Conservation (phyloP, 2,797 vertebrate species). For the Neosilurus mollespiculum region DNA sequence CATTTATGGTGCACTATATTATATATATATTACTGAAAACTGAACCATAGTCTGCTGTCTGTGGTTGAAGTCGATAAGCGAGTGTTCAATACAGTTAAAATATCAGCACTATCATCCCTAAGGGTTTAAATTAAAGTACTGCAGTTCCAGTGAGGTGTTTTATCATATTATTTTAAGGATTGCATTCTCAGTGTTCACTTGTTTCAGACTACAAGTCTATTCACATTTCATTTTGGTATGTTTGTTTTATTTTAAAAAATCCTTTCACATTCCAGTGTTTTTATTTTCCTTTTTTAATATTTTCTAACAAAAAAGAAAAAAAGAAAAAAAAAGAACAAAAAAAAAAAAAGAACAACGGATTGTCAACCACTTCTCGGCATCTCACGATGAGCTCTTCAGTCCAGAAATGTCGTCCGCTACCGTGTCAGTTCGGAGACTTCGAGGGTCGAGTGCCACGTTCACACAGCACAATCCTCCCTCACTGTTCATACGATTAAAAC, state of each 20-base stretch:
- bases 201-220: neutral
- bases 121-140: neutral
- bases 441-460: neutral
- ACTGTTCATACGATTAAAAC: conserved; percentile 30
- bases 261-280: conserved; percentile 79
- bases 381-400: conserved; percentile 46
- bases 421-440: conserved; percentile 1
- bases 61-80: neutral
- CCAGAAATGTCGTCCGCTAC: conserved; percentile 12
- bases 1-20: neutral
- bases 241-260: conserved; percentile 57
- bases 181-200: neutral
- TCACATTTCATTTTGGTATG: conserved; percentile 28
- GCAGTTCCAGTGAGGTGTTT: neutral
- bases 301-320: conserved; percentile 62
- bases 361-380: conserved; percentile 63
- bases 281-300: conserved; percentile 68
- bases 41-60: neutral
- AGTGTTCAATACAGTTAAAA: no score
- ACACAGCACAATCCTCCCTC: neutral
- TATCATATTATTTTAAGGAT: neutral
- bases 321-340: conserved; percentile 51
- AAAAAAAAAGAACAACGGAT: conserved; percentile 60
- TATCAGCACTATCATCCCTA: neutral
- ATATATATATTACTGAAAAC: neutral